Evolutionary conservation across 2,113 vertebrate genomes (phyloP).

Genomic region (Egretta garzetta): DNA sequence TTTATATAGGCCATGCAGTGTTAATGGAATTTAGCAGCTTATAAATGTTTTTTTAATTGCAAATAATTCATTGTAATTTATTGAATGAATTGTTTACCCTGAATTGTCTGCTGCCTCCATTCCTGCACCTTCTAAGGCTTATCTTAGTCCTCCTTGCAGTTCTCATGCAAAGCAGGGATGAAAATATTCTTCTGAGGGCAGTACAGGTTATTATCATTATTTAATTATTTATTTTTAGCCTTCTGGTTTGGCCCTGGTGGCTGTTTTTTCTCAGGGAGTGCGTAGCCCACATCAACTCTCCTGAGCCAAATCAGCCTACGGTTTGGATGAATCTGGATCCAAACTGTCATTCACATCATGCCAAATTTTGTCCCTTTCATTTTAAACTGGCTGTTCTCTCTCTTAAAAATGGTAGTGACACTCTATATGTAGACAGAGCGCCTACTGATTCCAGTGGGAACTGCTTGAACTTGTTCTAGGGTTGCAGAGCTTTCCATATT

Average conservation of each 20-base stretch:
- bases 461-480: neutral
- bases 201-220: neutral
- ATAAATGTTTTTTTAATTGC: slow-evolving; percentile 55
- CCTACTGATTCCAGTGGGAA: neutral
- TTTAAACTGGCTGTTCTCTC: neutral
- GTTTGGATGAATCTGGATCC: neutral
- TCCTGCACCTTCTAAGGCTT: neutral
- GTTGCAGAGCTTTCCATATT: neutral
- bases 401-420: neutral
- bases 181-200: neutral
- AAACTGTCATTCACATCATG: neutral
- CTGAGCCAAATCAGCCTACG: neutral
- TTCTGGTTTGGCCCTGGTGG: neutral
- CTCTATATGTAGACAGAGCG: neutral
- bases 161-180: neutral
- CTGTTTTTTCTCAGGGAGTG: neutral
- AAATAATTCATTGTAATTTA: slow-evolving; percentile 50
- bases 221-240: neutral
- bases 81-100: neutral
- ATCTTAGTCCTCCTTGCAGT: neutral
- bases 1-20: slow-evolving; percentile 39
- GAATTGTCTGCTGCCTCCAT: neutral
- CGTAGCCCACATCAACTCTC: neutral
- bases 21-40: slow-evolving; percentile 62
- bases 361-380: neutral